Evolutionary conservation across 1,140 invertebrate species (phyloP), one percentile per base, ranked within the genome.

Genomic region (Zaprionus vittiger): DNA sequence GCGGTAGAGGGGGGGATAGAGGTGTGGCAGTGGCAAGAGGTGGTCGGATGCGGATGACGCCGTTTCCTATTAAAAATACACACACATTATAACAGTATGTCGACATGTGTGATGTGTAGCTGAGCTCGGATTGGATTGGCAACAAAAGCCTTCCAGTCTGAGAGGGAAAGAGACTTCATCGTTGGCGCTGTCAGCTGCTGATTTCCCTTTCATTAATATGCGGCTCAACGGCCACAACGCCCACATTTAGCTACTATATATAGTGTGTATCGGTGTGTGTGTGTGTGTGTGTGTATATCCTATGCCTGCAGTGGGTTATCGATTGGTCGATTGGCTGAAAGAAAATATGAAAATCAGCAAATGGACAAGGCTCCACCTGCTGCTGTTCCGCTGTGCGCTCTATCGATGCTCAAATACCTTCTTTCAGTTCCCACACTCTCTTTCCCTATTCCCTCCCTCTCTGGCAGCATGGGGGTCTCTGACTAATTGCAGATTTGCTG

Each of bases 171-270:
- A 34, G 31, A 34, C 31, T 34, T 34, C 9, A 34, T 34, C 7
- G 28, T 22, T 20, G 28, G n/a, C 54, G 38, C 24, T 31, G 62
- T 77, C 74, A 73, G 74, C 63, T 73, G 74, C 56, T 67, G 74
- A 73, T 73, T 77, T 77, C 63, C 74, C 74, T 77, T 77, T 77
- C 74, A 77, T 77, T 72, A 76, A 65, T 65, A 76, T 72, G 67
- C 73, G 67, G 67, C 60, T 17, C 44, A 59, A 52, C 37, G 38
- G 24, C 70, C 12, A 55, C 34, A 54, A 62, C 57, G 12, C 37
- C 66, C 57, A 63, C 72, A 69, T 15, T 15, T 11, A 17, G n/a
- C 60, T 28, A n/a, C 14, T 20, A 28, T 44, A 61, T 28, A 38
- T 14, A 22, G 17, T 57, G 5, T 59, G 17, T 49, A 6, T 28